Conservation (phyloP, 2,113 vertebrate genomes). For the Chinchilla lanigera region DNA sequence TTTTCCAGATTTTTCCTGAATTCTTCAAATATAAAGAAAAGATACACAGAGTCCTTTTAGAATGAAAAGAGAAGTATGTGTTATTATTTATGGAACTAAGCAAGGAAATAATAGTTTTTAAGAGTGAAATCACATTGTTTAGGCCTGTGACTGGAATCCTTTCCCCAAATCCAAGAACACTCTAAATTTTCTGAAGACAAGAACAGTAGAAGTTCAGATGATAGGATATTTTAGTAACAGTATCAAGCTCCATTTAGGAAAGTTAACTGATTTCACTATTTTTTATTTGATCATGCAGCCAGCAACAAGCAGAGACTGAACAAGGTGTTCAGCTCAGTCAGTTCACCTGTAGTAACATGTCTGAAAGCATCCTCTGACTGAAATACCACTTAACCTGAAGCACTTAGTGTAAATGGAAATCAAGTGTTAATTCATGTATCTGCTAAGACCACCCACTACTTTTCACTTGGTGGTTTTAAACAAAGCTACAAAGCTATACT, state of each 20-base stretch:
- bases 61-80: background rate
- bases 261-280: background rate
- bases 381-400: conserved; percentile 36
- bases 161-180: background rate
- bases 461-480: background rate
- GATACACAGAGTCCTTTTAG: background rate
- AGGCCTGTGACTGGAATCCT: background rate
- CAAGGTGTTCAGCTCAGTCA: background rate
- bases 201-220: background rate
- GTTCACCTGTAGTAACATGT: conserved; percentile 3
- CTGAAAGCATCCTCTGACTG: background rate
- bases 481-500: background rate
- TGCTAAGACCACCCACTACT: background rate
- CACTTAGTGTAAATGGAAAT: conserved; percentile 30
- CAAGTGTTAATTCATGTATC: background rate
- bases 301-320: background rate
- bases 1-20: background rate
- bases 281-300: background rate
- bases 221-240: background rate
- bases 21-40: background rate
- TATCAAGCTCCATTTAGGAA: background rate
- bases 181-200: background rate
- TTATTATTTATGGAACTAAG: background rate
- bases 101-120: background rate
- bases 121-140: background rate